Conservation (phyloP, 2,797 vertebrate genomes). For the Periophthalmus magnuspinnatus region DNA sequence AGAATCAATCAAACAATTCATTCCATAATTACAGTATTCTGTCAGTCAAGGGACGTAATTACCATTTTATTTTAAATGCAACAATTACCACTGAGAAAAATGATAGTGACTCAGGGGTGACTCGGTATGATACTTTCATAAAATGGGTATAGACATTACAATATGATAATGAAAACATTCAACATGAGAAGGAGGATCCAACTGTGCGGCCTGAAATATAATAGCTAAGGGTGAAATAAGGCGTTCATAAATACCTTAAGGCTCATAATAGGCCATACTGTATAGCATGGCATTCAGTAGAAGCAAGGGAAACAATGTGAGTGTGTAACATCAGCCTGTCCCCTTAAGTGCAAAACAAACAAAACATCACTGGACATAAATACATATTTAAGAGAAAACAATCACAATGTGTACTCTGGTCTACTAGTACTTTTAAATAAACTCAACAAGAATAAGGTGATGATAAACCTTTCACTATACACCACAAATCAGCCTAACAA, state of each 20-base stretch:
- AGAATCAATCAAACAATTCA: not conserved
- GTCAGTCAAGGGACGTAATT: slow-evolving; percentile 17
- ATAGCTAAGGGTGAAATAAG: slow-evolving; percentile 44
- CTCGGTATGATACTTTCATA: not conserved
- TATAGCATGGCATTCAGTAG: slow-evolving; percentile 36
- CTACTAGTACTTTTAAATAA: not conserved
- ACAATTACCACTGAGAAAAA: slow-evolving; percentile 8
- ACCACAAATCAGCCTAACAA: not conserved
- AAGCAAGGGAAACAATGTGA: slow-evolving; percentile 30
- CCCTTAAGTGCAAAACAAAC: slow-evolving; percentile 32
- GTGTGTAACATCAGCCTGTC: not conserved
- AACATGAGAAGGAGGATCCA: slow-evolving; percentile 13
- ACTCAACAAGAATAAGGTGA: not conserved
- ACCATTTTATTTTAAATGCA: not conserved
- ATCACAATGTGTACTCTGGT: slow-evolving; percentile 7
- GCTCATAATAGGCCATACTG: slow-evolving; percentile 8
- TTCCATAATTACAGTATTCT: slow-evolving; percentile 16
- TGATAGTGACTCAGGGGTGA: not conserved
- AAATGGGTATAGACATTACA: slow-evolving; percentile 18
- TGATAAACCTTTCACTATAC: not conserved
- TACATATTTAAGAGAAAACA: slow-evolving; percentile 11
- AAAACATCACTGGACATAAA: slow-evolving; percentile 14
- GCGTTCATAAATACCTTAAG: slow-evolving; percentile 41
- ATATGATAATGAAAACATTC: slow-evolving; percentile 22
- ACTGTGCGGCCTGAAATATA: slow-evolving; percentile 19